Percentiles rank a stretch among this genome's conserved stretches.
Evolutionary conservation across 2,888 invertebrate species (phyloP).

Genomic region (Drosophila limbata): DNA sequence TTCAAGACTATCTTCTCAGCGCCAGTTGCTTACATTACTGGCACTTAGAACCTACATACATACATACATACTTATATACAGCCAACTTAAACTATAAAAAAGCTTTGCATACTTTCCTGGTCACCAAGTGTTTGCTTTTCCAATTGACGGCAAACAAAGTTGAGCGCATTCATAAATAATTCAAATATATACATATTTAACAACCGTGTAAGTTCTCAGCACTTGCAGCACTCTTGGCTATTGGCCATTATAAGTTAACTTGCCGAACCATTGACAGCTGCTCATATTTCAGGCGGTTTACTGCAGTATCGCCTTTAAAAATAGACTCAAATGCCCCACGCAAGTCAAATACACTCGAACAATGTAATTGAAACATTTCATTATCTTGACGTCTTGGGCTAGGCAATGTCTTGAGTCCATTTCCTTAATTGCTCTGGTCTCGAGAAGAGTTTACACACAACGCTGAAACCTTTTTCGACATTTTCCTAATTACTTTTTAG

Average conservation of each 20-base stretch:
- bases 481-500: constrained; percentile 57
- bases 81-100: constrained; percentile 9
- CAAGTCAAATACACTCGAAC: constrained; percentile 18
- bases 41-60: not conserved
- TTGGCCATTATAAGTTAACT: not conserved
- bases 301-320: constrained; percentile 10
- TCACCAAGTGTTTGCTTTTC: constrained; percentile 8
- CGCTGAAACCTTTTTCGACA: constrained; percentile 29
- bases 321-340: constrained; percentile 19
- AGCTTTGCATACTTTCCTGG: constrained; percentile 31
- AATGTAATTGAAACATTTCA: constrained; percentile 7
- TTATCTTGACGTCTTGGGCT: constrained; percentile 22
- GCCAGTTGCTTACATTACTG: not conserved
- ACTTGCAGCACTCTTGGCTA: not conserved
- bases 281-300: not conserved
- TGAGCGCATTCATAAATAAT: not conserved
- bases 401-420: constrained; percentile 43
- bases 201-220: not conserved
- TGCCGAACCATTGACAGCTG: constrained; percentile 1
- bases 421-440: constrained; percentile 34
- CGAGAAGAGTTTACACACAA: not conserved
- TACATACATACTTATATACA: not conserved
- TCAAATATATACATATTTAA: constrained; percentile 6
- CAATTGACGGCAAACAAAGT: constrained; percentile 9
- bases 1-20: not conserved